Evolutionary conservation across 2,888 invertebrate species (phyloP).

Genomic region (Capitulum mitella): DNA sequence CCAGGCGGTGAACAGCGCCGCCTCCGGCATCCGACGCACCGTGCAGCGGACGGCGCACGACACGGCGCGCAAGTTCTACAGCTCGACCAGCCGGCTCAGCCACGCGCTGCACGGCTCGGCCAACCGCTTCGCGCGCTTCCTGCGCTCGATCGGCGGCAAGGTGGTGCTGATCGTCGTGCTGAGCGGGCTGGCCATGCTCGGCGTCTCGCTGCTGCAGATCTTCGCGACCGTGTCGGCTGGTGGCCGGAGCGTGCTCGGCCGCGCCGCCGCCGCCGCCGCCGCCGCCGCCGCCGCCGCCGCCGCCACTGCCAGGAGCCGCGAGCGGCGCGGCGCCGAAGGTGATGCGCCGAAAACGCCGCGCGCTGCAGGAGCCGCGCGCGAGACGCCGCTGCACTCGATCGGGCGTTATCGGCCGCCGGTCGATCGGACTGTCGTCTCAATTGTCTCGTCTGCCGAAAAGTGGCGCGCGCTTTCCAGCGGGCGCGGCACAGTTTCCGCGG

Average conservation of each 20-base stretch:
- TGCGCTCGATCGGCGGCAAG: not conserved
- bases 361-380: not conserved
- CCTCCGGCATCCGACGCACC: not conserved
- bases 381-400: too few species aligned
- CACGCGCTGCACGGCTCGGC: constrained; percentile 43
- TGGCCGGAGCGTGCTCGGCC: not conserved
- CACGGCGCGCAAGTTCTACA: constrained; percentile 13
- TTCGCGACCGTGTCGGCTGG: constrained; percentile 5
- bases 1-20: not conserved
- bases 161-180: constrained; percentile 19
- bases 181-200: constrained; percentile 6
- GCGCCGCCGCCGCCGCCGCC: not conserved
- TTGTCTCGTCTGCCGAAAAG: too few species aligned
- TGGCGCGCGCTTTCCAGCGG: too few species aligned
- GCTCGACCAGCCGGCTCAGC: not conserved
- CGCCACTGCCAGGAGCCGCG: not conserved
- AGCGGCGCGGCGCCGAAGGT: not conserved
- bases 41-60: not conserved
- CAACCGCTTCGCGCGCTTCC: constrained; percentile 61
- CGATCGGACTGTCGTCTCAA: too few species aligned
- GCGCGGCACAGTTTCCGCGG: too few species aligned
- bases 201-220: constrained; percentile 24
- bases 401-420: too few species aligned
- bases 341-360: not conserved
- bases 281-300: not conserved